phyloP scores from a whole-genome alignment of 2,113 vertebrate genomes.

The Arizona elegans region DNA sequence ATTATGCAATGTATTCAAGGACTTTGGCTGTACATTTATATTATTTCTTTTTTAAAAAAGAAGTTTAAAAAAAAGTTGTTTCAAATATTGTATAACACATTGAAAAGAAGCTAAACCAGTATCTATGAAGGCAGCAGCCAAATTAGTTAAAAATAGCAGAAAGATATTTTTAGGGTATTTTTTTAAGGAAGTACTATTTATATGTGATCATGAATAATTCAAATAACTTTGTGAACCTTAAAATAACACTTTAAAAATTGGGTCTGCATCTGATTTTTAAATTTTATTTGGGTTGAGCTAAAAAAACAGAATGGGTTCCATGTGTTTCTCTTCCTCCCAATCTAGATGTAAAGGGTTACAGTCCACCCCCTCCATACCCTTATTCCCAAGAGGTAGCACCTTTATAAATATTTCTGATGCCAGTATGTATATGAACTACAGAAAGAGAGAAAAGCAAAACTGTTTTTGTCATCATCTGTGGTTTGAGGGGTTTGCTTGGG shows the following conservation, averaged over 20 bases:
- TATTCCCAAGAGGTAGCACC: constrained; percentile 68
- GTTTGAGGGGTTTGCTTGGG: not conserved
- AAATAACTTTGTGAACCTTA: constrained; percentile 94
- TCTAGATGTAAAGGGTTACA: constrained; percentile 78
- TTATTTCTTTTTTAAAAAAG: constrained; percentile 68
- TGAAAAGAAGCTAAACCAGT: constrained; percentile 86
- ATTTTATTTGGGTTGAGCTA: constrained; percentile 80
- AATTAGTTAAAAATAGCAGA: constrained; percentile 73
- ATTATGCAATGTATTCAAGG: constrained; percentile 90
- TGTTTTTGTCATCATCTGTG: constrained; percentile 63
- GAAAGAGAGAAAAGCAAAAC: constrained; percentile 79
- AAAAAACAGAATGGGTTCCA: constrained; percentile 42
- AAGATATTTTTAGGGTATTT: constrained; percentile 69
- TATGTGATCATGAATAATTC: constrained; percentile 93
- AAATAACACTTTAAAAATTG: constrained; percentile 68
- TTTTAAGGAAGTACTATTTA: constrained; percentile 81
- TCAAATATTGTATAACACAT: constrained; percentile 89
- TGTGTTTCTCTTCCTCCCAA: constrained; percentile 50
- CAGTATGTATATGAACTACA: constrained; percentile 68
- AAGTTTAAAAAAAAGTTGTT: constrained; percentile 86
- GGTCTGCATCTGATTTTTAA: constrained; percentile 75
- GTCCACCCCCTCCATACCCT: constrained; percentile 44
- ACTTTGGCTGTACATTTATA: constrained; percentile 87
- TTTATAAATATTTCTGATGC: constrained; percentile 69
- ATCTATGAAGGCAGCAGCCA: constrained; percentile 89